Evolutionary conservation across 2,797 vertebrate genomes (phyloP), one percentile per base, ranked within the genome.

Genomic region (Epinephelus malabaricus): DNA sequence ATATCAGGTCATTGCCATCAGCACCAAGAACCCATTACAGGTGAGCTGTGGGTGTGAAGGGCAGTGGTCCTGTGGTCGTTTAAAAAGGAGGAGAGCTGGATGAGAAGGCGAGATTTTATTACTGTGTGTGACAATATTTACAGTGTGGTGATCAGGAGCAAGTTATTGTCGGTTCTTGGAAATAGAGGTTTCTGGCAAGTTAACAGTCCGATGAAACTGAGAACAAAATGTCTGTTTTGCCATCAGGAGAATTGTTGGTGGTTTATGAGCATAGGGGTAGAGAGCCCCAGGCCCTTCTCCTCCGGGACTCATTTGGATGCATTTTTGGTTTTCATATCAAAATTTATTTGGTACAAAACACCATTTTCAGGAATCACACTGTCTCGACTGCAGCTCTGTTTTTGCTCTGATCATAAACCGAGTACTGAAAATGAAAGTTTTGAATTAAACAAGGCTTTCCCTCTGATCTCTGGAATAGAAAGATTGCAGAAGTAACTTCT

Each of bases 21-120:
- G 97, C 96, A 99, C 98, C 93, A 99, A 99, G 96, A 99, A 99
- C 92, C 98, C 98, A 63, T 96, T 99, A 81, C 98, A 99, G 98
- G 98, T 99, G 95, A 95, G 87, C 47, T 47, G 27, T 2, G 2
- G 25, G 3, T 34, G 14, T 76, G 40, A 59, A 74, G 18, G 10
- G 30, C 21, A 25, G 18, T 1, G 1, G 40, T 10, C 9, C 4
- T n/a, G 21, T 17, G 12, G 40, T 62, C 19, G 58, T 49, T 40
- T 49, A 15, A 34, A 53, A 53, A 46, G 18, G 8, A 43, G 59
- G 59, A 63, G n/a, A 38, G n/a, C 6, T 18, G 27, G 7, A 25
- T 76, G 40, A 53, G 43, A 43, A 53, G 13, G 6, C 8, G 18
- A 51, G 17, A 27, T 50, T 50, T 40, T 13, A 76, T 53, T 62